These are phyloP conservation scores for Hirundo rustica DNA, from an alignment of 2,797 vertebrate species.

Conservation along the genomic window DNA sequence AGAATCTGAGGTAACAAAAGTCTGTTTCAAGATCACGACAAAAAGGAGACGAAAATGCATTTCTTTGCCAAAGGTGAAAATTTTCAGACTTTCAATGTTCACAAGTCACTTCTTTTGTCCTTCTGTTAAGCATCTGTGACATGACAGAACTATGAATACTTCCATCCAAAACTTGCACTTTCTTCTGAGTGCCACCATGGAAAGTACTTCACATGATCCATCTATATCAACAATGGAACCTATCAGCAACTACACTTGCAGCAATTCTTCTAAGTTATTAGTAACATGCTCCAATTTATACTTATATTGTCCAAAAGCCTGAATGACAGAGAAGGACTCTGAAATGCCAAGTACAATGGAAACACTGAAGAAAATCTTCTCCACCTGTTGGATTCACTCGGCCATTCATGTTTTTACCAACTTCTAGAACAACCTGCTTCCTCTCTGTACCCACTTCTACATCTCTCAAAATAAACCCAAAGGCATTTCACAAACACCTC, in stretches of 20 bases:
- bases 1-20: neutral
- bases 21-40: neutral
- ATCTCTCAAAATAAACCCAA: neutral
- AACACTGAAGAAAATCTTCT: neutral
- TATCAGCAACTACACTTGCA: neutral
- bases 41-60: neutral
- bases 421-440: neutral
- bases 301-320: neutral
- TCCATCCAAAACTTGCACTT: neutral
- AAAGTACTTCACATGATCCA: neutral
- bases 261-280: neutral
- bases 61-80: neutral
- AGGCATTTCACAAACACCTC: neutral
- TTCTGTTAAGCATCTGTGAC: neutral
- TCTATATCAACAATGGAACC: neutral
- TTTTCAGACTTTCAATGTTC: neutral
- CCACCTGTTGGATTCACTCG: neutral
- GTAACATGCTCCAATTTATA: neutral
- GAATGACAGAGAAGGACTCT: neutral
- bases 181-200: neutral
- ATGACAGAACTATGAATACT: neutral
- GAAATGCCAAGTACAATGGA: neutral
- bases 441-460: neutral
- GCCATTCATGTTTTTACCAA: neutral
- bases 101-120: neutral